phyloP scores from a whole-genome alignment of 2,797 vertebrate genomes.

The Ctenosaura bakeri region DNA sequence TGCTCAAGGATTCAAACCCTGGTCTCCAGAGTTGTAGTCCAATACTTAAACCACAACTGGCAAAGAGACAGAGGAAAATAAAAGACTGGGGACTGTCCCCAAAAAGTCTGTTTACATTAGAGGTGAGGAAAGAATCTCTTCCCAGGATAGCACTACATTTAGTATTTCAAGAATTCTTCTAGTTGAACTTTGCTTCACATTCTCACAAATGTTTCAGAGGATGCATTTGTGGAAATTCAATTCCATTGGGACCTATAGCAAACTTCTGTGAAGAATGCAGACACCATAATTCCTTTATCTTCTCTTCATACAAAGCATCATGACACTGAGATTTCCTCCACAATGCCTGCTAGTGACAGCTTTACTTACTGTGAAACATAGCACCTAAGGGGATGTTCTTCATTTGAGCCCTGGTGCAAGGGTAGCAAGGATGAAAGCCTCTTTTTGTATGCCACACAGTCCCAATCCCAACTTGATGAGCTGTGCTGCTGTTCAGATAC shows the following conservation, averaged over 20 bases:
- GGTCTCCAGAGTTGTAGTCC: too few relatives aligned
- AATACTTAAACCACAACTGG: too few relatives aligned
- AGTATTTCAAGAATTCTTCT: conserved; percentile 12
- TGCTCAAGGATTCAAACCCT: too few relatives aligned
- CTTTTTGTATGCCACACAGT: too few relatives aligned
- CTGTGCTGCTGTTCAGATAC: too few relatives aligned
- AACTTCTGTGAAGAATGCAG: neutral
- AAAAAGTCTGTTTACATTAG: conserved; percentile 12
- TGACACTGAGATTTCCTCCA: neutral
- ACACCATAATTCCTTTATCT: neutral
- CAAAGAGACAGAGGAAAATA: neutral
- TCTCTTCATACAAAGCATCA: neutral
- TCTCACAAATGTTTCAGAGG: neutral
- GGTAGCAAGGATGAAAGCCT: too few relatives aligned
- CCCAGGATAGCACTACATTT: neutral
- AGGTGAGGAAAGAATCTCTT: conserved; percentile 8
- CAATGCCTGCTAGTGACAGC: neutral
- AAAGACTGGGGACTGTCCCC: neutral
- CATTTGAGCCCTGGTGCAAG: too few relatives aligned
- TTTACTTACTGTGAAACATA: neutral
- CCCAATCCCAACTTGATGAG: too few relatives aligned
- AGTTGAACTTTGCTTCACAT: conserved; percentile 7
- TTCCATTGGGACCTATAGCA: neutral
- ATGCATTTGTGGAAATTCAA: neutral
- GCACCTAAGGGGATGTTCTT: too few relatives aligned